Conservation (phyloP, 2,888 invertebrate genomes). For the Alloplasta piceator region DNA sequence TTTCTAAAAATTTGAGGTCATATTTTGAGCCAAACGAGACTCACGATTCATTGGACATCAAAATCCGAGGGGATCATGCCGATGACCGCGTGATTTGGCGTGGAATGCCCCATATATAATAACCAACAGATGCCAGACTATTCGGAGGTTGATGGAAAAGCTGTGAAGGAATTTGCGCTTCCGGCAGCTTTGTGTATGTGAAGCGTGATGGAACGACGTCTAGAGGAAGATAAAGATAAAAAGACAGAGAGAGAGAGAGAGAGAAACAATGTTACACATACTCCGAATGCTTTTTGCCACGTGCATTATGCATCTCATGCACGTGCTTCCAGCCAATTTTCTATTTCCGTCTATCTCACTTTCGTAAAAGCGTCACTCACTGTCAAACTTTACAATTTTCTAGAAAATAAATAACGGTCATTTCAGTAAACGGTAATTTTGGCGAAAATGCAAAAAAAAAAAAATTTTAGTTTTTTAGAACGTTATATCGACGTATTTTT, state of each 20-base stretch:
- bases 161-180: not conserved
- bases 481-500: too few relatives aligned
- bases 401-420: too few relatives aligned
- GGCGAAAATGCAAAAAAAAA: too few relatives aligned
- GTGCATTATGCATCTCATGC: constrained; percentile 40
- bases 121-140: too few relatives aligned
- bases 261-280: constrained; percentile 2
- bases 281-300: constrained; percentile 27
- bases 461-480: too few relatives aligned
- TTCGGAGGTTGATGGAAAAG: not conserved
- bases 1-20: too few relatives aligned
- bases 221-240: not conserved
- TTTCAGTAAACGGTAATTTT: too few relatives aligned
- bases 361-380: constrained; percentile 2
- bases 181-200: not conserved
- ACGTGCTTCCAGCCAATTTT: constrained; percentile 13
- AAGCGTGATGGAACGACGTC: not conserved
- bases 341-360: constrained; percentile 18
- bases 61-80: too few relatives aligned
- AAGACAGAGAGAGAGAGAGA: not conserved
- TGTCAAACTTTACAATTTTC: not conserved
- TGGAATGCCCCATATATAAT: too few relatives aligned
- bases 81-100: too few relatives aligned
- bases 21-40: too few relatives aligned
- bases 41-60: too few relatives aligned